phyloP scores from a whole-genome alignment of 53 echinoderm and acorn worm genomes.

The Patiria pectinifera region DNA sequence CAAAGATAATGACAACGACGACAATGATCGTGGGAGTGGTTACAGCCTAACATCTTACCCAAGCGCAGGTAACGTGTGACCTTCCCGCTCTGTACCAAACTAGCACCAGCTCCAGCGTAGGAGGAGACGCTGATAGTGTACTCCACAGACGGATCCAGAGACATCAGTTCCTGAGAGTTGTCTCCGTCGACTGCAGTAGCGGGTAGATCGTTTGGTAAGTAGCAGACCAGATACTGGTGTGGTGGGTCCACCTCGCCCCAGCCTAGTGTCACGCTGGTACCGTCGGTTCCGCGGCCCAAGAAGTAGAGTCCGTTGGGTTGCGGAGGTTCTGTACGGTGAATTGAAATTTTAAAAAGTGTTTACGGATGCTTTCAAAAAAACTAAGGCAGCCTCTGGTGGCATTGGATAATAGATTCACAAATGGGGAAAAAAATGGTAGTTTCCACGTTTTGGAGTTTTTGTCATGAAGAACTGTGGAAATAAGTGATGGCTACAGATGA shows the following conservation, averaged over 20 bases:
- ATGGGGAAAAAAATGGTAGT: too few species aligned
- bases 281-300: not conserved
- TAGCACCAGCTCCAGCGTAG: conserved; percentile 20
- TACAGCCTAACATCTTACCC: conserved; percentile 34
- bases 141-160: conserved; percentile 36
- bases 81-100: conserved; percentile 57
- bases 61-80: conserved; percentile 67
- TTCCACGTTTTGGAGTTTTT: too few species aligned
- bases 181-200: not conserved
- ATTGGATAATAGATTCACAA: too few species aligned
- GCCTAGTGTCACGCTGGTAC: conserved; percentile 33
- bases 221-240: conserved; percentile 34
- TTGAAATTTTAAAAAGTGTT: not conserved
- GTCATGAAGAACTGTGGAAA: too few species aligned
- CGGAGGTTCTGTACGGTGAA: conserved; percentile 51
- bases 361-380: not conserved
- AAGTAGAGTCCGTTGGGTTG: conserved; percentile 35
- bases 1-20: not conserved
- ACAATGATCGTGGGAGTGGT: not conserved
- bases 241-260: conserved; percentile 53
- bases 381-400: too few species aligned
- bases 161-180: conserved; percentile 37
- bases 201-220: not conserved
- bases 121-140: conserved; percentile 73
- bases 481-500: too few species aligned